Base-by-base conservation (phyloP, 2,113 vertebrate species). In the Acanthochromis polyacanthus region DNA sequence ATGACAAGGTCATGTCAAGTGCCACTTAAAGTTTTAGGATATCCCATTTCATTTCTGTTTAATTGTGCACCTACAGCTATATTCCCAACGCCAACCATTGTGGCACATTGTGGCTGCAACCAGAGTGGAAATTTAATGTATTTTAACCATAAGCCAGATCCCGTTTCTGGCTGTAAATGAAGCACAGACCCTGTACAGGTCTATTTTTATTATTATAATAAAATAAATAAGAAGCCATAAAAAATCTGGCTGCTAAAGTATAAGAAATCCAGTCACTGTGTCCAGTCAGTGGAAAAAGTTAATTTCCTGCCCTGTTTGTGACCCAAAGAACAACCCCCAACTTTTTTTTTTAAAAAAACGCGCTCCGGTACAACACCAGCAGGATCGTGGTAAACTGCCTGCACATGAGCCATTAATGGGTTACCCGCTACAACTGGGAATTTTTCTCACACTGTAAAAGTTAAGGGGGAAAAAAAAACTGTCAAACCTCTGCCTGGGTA, bases 401-500 rank as follows among this genome's bases (percentile, higher is more conserved):
- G 55, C 75, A 59, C 83, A 38, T 76, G 65, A 86, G 73, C 73
- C 74, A 65, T 82, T 88, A 87, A 75, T 85, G 71, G 62, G 62
- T 84, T 70, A 66, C 61, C 81, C n/a, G 30, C 87, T 50, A 60
- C 70, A 83, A 71, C 32, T 79, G 73, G 68, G 73, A 89, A 75
- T 89, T 74, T 87, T 85, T 87, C 84, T 91, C 87, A 88, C 85
- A 85, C 81, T 90, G 85, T 91, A 86, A 91, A 91, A 88, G 65
- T 88, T 53, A 32, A 74, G 64, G 43, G 55, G 25, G 25, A 25
- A 75, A 80, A 81, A 87, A 75, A 89, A 88, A 36, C 65, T 51
- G 80, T 83, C 84, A 82, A 88, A 80, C 36, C 73, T 43, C 72
- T 55, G 79, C 80, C 51, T 51, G 66, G 74, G 71, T 65, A 86